Evolutionary conservation across 2,797 vertebrate genomes (phyloP), one percentile per base, ranked within the genome.

Genomic region (Microcaecilia unicolor): DNA sequence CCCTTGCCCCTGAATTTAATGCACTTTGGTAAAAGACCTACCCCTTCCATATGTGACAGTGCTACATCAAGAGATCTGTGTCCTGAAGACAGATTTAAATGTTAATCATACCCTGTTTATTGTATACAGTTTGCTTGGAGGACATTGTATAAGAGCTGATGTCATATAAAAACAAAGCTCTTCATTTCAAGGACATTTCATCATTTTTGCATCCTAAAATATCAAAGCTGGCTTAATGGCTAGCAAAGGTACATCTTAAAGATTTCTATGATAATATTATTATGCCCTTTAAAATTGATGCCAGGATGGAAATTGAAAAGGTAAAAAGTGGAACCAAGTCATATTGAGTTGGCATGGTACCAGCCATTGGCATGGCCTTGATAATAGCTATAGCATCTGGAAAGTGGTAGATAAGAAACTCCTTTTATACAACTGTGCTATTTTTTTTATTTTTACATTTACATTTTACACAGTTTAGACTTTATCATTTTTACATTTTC

Each of bases 251-350:
- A 42, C 46, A 47, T 72, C 58, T 63, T 68, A 54, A 70, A 70
- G 73, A 80, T 82, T 41, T 44, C 44, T 51, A 34, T 56, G 76
- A 85, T 78, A 78, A 78, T 76, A 70, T 45, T 77, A 78, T 81
- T 73, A 70, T 44, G 58, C 59, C 76, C 64, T 80, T 79, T 78
- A 74, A 74, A 75, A 73, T 20, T 10, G 51, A 76, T 67, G 54
- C 64, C 55, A 58, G 58, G 62, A 73, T 69, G 55, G 69, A 80
- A 80, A 76, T 66, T 50, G 70, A 77, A 81, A 66, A 66, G 58
- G 61, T 80, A 74, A 71, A 67, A 77, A 78, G 69, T 76, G 69
- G 64, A 83, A 81, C 72, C 61, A 78, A 78, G 67, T 72, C 46
- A 40, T 55, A 65, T 80, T 66, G 63, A 56, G 50, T 52, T 80